Percentiles rank a stretch among this genome's conserved stretches.
Evolutionary conservation across 2,888 invertebrate genomes (phyloP).

Genomic region (Diarsia rubi): DNA sequence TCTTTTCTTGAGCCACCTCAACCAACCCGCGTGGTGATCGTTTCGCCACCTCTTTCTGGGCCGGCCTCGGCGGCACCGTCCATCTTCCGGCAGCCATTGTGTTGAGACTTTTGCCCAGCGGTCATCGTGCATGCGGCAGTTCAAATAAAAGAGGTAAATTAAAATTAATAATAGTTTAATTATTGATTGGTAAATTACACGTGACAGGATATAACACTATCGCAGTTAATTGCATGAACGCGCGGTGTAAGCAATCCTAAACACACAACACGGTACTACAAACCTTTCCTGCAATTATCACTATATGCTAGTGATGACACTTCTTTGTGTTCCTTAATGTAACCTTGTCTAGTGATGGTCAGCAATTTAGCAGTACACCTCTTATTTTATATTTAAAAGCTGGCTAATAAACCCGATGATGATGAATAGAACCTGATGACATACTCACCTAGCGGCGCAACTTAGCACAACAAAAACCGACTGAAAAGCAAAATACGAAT

Average conservation of each 20-base stretch:
- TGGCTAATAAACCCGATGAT: background rate
- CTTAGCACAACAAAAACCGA: background rate
- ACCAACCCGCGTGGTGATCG: too few relatives aligned
- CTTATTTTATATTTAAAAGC: background rate
- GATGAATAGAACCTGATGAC: background rate
- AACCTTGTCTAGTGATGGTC: background rate
- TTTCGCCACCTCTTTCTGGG: too few relatives aligned
- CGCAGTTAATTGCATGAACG: conserved; percentile 32
- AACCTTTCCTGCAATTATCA: conserved; percentile 5
- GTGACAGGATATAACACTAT: background rate
- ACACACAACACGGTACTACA: conserved; percentile 27
- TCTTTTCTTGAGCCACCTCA: too few relatives aligned
- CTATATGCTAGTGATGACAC: background rate
- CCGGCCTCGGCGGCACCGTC: too few relatives aligned
- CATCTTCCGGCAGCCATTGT: too few relatives aligned
- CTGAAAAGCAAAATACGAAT: background rate
- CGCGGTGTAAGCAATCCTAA: conserved; percentile 48
- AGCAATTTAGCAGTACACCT: background rate
- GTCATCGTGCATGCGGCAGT: too few relatives aligned
- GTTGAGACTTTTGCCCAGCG: too few relatives aligned
- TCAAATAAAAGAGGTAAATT: too few relatives aligned
- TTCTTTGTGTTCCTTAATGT: conserved; percentile 10
- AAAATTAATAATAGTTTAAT: too few relatives aligned
- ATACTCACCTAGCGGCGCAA: background rate
- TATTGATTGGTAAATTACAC: background rate